Evolutionary conservation across 1,140 invertebrate genomes (phyloP).

Genomic region (Microplitis mediator): DNA sequence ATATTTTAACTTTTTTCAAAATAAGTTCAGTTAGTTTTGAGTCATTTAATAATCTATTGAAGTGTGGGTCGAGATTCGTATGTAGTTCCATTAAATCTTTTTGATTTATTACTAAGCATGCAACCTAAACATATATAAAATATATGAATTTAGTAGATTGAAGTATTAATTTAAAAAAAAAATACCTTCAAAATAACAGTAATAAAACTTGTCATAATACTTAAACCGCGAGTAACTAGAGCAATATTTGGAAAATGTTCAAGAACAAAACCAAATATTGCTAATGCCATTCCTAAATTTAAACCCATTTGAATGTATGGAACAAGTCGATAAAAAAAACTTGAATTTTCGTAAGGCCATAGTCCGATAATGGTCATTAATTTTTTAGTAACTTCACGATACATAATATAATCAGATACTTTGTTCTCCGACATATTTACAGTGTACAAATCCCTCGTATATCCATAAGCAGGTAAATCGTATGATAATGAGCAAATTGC

Average conservation of each 20-base stretch:
- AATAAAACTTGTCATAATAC: neutral
- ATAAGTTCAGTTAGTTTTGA: neutral
- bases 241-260: neutral
- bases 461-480: too few species aligned
- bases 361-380: neutral
- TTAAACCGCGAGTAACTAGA: neutral
- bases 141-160: neutral
- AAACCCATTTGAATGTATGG: neutral
- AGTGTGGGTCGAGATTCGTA: neutral
- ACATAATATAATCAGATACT: neutral
- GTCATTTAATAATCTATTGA: neutral
- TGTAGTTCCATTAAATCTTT: neutral
- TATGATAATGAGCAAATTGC: too few species aligned
- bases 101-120: neutral
- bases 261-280: constrained; percentile 1
- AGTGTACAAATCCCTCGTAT: neutral
- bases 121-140: neutral
- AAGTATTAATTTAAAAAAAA: neutral
- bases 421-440: neutral
- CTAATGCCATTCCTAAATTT: neutral
- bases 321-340: neutral
- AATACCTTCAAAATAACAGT: neutral
- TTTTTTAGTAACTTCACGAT: neutral
- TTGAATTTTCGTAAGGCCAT: neutral
- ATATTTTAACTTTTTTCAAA: neutral